A percentile compares a stretch with the other conserved stretches of the same genome.
These are phyloP conservation scores for Steromphala cineraria DNA, from an alignment of 2,888 invertebrate species.

Conservation along the genomic window DNA sequence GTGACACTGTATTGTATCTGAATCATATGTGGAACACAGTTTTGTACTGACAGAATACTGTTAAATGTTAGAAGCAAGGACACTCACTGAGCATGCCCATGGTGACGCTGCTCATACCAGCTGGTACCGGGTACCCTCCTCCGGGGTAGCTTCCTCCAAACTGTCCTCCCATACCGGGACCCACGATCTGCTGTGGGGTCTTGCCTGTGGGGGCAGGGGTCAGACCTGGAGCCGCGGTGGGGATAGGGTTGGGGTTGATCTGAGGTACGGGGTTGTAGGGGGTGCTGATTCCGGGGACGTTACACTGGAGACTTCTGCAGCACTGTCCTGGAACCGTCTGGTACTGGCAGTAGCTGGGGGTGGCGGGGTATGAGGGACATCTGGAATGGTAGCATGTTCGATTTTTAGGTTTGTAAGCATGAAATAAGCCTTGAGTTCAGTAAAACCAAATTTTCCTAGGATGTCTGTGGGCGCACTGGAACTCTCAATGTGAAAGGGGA, in stretches of 20 bases:
- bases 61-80: no score
- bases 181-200: constrained; percentile 35
- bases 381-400: constrained; percentile 34
- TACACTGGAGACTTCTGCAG: constrained; percentile 54
- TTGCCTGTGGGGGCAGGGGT: constrained; percentile 37
- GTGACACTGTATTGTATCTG: no score
- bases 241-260: constrained; percentile 52
- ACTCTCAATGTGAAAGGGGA: no score
- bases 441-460: no score
- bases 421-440: no score
- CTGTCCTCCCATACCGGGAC: constrained; percentile 38
- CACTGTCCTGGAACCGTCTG: constrained; percentile 58
- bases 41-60: no score
- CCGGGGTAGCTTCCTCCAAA: constrained; percentile 38
- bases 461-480: no score
- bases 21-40: no score
- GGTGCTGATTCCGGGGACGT: constrained; percentile 53
- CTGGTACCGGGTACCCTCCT: constrained; percentile 40
- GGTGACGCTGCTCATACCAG: constrained; percentile 19
- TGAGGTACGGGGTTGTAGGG: constrained; percentile 57
- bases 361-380: constrained; percentile 55
- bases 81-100: constrained; percentile 29
- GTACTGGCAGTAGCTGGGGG: constrained; percentile 55
- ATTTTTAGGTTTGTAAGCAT: no score
- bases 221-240: constrained; percentile 46